phyloP scores from a whole-genome alignment of 2,888 invertebrate genomes.

The Metellina segmentata region DNA sequence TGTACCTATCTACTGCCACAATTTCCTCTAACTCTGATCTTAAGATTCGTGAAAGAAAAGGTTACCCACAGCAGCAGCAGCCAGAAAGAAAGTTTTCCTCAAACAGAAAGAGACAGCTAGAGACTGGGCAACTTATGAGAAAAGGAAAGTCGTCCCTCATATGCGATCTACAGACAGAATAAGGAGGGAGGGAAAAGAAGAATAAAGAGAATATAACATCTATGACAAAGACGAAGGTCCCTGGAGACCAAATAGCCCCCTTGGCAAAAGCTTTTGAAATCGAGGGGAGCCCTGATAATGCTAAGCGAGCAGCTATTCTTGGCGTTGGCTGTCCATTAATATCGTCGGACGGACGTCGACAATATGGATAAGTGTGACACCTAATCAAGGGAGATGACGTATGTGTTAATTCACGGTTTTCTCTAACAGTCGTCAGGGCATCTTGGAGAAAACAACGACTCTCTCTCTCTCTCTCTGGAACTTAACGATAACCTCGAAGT shows the following conservation, averaged over 20 bases:
- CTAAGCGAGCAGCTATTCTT: constrained; percentile 9
- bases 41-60: constrained; percentile 26
- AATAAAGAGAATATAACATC: constrained; percentile 8
- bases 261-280: constrained; percentile 22
- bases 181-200: neutral
- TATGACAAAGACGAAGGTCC: constrained; percentile 20
- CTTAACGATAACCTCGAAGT: too few relatives aligned
- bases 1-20: too few relatives aligned
- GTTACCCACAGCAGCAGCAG: neutral
- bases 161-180: neutral
- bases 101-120: too few relatives aligned
- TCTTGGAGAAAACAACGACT: neutral
- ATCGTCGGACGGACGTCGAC: constrained; percentile 5
- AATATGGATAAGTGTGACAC: constrained; percentile 44
- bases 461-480: neutral
- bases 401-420: neutral
- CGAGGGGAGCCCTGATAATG: constrained; percentile 30
- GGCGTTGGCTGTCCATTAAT: constrained; percentile 43
- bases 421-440: neutral
- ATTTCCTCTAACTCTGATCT: neutral
- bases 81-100: too few relatives aligned
- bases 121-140: neutral
- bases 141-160: neutral
- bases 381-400: constrained; percentile 23
- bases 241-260: constrained; percentile 16